Evolutionary conservation across 2,888 invertebrate species (phyloP).

Genomic region (Cerceris ruficornis): DNA sequence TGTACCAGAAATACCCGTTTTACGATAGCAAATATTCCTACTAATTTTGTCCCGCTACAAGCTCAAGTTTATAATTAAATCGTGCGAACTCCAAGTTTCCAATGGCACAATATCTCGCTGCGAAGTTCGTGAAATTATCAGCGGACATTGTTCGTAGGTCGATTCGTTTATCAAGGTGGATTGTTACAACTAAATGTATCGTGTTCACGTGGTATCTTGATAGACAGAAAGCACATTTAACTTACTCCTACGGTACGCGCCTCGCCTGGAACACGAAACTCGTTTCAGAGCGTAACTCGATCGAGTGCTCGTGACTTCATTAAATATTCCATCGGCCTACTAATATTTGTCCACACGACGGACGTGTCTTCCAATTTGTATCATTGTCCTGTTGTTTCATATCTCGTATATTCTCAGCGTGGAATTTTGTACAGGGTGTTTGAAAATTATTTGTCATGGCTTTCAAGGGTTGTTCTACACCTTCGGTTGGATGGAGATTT

Average conservation of each 20-base stretch:
- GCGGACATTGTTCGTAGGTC: not conserved
- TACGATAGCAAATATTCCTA: no score
- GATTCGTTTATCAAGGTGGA: not conserved
- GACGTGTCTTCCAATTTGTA: not conserved
- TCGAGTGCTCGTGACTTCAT: constrained; percentile 36
- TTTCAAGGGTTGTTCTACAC: no score
- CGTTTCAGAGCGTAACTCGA: constrained; percentile 22
- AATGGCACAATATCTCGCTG: no score
- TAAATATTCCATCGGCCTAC: constrained; percentile 18
- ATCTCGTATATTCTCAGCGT: no score
- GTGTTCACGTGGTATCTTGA: not conserved
- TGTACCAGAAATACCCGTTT: no score
- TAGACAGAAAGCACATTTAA: constrained; percentile 19
- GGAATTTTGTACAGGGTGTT: no score
- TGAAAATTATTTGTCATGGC: no score
- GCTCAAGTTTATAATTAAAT: no score
- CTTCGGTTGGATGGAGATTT: no score
- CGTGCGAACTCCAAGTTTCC: no score
- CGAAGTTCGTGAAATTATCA: no score
- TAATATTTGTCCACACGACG: constrained; percentile 24
- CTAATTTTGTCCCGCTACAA: no score
- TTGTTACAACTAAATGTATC: not conserved
- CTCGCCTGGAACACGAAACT: constrained; percentile 18
- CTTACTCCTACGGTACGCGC: constrained; percentile 3
- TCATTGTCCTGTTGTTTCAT: not conserved